Percentiles rank a stretch among this genome's conserved stretches.
These are phyloP conservation scores for Amniataba percoides DNA, from an alignment of 2,797 vertebrate species.

Conservation along the genomic window DNA sequence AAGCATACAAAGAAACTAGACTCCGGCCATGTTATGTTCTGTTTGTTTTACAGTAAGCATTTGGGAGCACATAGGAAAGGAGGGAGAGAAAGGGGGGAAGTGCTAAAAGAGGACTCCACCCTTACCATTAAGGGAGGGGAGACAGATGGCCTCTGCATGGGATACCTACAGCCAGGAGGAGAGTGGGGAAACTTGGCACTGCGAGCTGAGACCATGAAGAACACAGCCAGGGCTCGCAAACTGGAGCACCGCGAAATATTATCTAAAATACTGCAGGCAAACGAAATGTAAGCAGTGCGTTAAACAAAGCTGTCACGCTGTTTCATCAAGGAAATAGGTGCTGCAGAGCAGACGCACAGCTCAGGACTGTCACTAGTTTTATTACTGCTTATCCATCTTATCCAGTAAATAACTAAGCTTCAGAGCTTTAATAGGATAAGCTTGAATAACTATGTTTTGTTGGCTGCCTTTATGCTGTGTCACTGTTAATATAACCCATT, in stretches of 20 bases:
- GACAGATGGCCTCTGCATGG: conserved; percentile 86
- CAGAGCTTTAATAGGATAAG: conserved; percentile 12
- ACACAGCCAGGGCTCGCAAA: conserved; percentile 69
- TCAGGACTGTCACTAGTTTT: conserved; percentile 33
- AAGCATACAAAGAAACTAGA: conserved; percentile 75
- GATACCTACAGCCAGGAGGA: conserved; percentile 81
- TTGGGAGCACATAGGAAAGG: conserved; percentile 59
- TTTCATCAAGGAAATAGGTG: conserved; percentile 55
- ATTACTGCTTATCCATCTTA: conserved; percentile 50
- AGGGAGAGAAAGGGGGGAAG: conserved; percentile 39
- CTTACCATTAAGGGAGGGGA: conserved; percentile 75
- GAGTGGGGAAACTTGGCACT: conserved; percentile 78
- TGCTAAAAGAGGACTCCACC: conserved; percentile 77
- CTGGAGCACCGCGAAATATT: conserved; percentile 72
- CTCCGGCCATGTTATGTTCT: conserved; percentile 64
- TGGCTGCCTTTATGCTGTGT: conserved; percentile 13
- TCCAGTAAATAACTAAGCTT: conserved; percentile 25
- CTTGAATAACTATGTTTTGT: background rate
- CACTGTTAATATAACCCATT: conserved; percentile 16
- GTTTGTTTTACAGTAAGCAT: conserved; percentile 81
- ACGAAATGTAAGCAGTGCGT: conserved; percentile 68
- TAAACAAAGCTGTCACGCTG: conserved; percentile 64
- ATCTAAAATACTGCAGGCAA: conserved; percentile 73
- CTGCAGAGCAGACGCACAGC: conserved; percentile 34
- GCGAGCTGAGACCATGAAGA: conserved; percentile 61